Percentiles rank a stretch among this genome's conserved stretches.
These are phyloP conservation scores for Tangara arthus DNA, from an alignment of 2,797 vertebrate species.

Conservation along the genomic window DNA sequence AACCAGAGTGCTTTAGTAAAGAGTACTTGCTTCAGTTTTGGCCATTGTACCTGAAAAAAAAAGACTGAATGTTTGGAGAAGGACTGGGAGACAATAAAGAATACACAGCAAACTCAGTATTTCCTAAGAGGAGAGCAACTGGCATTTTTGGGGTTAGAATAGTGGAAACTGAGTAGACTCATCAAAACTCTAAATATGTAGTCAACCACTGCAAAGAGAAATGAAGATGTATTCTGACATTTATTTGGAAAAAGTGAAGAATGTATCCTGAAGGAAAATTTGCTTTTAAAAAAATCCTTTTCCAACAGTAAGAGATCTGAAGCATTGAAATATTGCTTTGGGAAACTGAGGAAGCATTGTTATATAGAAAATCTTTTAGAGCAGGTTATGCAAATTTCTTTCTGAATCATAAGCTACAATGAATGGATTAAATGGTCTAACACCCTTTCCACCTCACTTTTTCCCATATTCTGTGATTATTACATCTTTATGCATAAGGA, in stretches of 20 bases:
- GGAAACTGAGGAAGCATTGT: slow-evolving; percentile 11
- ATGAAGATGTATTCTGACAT: neutral
- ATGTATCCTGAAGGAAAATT: neutral
- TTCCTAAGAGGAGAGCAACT: neutral
- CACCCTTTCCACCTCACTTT: neutral
- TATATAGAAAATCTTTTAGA: neutral
- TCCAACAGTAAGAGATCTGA: neutral
- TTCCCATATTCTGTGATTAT: neutral
- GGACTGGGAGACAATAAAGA: neutral
- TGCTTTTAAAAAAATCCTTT: neutral
- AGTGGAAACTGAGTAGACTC: neutral
- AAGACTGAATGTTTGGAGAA: neutral
- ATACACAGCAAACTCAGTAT: rapidly evolving
- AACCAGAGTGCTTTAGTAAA: neutral
- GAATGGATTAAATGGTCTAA: neutral
- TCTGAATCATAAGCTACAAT: neutral
- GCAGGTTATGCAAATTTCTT: neutral
- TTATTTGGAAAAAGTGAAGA: neutral
- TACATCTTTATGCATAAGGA: neutral
- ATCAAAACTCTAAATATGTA: neutral
- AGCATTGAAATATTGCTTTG: neutral
- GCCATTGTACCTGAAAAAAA: neutral
- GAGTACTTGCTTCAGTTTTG: neutral
- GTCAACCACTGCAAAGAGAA: neutral
- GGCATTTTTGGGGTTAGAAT: neutral